Conservation (phyloP, 2,797 vertebrate genomes). For the Squalus acanthias region DNA sequence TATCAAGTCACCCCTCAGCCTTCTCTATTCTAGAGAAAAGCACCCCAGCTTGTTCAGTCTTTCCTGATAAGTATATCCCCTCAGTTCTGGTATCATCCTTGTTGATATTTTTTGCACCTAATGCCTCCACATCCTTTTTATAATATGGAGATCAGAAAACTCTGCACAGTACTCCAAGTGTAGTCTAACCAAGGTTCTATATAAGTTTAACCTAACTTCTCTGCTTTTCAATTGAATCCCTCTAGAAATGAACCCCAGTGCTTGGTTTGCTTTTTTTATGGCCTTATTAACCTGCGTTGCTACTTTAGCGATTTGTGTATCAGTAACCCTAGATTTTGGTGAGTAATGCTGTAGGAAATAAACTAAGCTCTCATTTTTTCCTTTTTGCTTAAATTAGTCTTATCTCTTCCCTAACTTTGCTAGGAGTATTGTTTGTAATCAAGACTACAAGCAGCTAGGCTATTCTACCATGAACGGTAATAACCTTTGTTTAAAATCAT, state of each 20-base stretch:
- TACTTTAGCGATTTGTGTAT: neutral
- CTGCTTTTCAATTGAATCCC: too few species aligned
- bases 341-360: neutral
- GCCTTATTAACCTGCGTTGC: neutral
- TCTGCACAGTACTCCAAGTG: neutral
- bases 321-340: too few species aligned
- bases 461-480: neutral
- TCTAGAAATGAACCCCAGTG: too few species aligned
- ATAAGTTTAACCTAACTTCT: neutral
- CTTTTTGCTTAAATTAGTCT: neutral
- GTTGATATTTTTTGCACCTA: too few species aligned
- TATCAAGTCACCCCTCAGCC: too few species aligned
- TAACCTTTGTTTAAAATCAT: neutral
- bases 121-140: too few species aligned
- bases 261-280: too few species aligned
- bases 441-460: neutral
- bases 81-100: too few species aligned
- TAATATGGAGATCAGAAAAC: neutral
- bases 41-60: too few species aligned
- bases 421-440: neutral
- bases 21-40: too few species aligned
- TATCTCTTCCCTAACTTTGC: neutral
- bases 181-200: neutral
- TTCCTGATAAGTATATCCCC: too few species aligned
- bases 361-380: neutral